These are phyloP conservation scores for Anarrhichthys ocellatus DNA, from an alignment of 2,113 vertebrate species.

Conservation along the genomic window DNA sequence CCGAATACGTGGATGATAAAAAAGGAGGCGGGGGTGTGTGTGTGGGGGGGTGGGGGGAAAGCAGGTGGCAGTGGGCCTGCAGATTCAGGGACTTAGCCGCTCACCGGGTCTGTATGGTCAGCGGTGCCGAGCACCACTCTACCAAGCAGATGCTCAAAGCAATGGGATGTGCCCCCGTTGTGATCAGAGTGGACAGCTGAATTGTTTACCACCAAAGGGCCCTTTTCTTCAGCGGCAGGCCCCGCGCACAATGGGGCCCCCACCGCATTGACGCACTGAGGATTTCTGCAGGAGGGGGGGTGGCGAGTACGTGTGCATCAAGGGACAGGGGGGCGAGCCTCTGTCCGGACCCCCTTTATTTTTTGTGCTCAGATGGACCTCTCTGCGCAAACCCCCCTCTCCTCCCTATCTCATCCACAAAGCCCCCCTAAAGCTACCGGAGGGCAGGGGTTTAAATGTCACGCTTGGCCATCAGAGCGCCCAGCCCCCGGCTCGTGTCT, in stretches of 20 bases:
- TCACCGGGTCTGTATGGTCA: slow-evolving; percentile 64
- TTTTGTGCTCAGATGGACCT: slow-evolving; percentile 75
- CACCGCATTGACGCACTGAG: slow-evolving; percentile 64
- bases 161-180: slow-evolving; percentile 80
- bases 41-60: slow-evolving; percentile 56
- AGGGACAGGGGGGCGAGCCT: slow-evolving; percentile 68
- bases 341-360: slow-evolving; percentile 65
- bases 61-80: slow-evolving; percentile 78
- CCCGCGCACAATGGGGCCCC: slow-evolving; percentile 76
- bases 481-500: slow-evolving; percentile 82
- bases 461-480: slow-evolving; percentile 82
- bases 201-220: slow-evolving; percentile 81
- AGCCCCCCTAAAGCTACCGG: slow-evolving; percentile 73
- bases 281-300: slow-evolving; percentile 60
- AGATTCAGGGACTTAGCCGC: slow-evolving; percentile 76
- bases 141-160: slow-evolving; percentile 81
- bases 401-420: slow-evolving; percentile 46
- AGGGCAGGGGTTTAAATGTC: slow-evolving; percentile 85
- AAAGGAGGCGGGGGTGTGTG: neutral
- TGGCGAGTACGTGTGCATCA: slow-evolving; percentile 35
- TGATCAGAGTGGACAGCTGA: slow-evolving; percentile 83
- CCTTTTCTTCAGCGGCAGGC: slow-evolving; percentile 76
- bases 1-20: slow-evolving; percentile 65
- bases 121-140: slow-evolving; percentile 62
- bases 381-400: slow-evolving; percentile 12